Base-by-base conservation (phyloP, 2,888 invertebrate species). In the Epirrita christyi region DNA sequence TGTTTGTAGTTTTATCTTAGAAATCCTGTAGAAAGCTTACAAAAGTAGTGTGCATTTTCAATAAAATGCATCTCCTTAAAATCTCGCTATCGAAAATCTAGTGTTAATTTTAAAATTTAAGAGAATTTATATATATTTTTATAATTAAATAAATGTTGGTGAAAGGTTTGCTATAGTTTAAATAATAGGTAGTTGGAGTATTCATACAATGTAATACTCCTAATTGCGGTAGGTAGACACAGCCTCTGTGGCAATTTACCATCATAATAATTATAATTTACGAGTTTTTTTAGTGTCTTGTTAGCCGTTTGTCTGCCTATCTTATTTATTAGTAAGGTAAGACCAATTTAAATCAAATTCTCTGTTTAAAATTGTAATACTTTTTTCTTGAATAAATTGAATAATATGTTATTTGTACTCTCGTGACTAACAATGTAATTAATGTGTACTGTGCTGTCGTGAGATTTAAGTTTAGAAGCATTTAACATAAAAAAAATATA, bases 391-490 rank as follows among this genome's bases (percentile, higher is more conserved):
- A 43, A 41, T 11, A 78, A 81, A 78, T 83, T 86, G 85, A 86
- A 86, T 88, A 86, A 84, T 88, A 86, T 86, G 79, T 81, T 72
- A 78, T 80, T 76, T 85, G 86, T 86, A 51, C 72, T 77, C 75
- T 80, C 74, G 83, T 85, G 80, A 86, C 85, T 89, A 88, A 89
- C 82, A 78, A 75, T 81, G 73, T 79, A 81, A 80, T 75, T 73
- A 81, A 85, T 83, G 55, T 75, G 83, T 56, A 76, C 73, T 67
- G 81, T 88, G 46, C 46, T 54, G 80, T 85, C 76, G 81, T 86
- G 85, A 87, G 84, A 86, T 85, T n/a, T n/a, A 86, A 85, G 85
- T 86, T 88, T 89, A 88, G 88, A 85, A 87, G 91, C 89, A 90
- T 91, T 91, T 91, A 90, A 90, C 85, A 83, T 76, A 81, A 80